A percentile compares a stretch with the other conserved stretches of the same genome.
Evolutionary conservation across 2,113 vertebrate species (phyloP).

Genomic region (Phasianus colchicus): DNA sequence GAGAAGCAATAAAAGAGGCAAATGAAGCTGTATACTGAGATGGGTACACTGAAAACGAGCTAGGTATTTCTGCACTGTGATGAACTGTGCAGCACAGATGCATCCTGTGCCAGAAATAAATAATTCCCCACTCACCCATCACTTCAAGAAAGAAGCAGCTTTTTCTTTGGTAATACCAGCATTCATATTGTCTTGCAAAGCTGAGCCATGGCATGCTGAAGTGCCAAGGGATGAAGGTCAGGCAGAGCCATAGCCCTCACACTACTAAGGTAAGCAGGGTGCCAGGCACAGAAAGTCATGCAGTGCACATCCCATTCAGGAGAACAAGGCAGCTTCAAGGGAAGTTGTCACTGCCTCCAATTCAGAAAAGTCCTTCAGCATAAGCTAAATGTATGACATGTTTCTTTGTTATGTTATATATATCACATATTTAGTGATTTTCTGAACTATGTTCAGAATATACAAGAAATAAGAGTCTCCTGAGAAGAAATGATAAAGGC

Average conservation of each 20-base stretch:
- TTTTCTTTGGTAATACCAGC: background rate
- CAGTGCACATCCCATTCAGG: accelerated
- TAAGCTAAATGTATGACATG: background rate
- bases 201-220: accelerated
- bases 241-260: background rate
- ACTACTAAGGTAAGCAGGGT: accelerated
- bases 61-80: background rate
- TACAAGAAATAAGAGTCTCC: background rate
- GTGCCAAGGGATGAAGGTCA: background rate
- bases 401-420: background rate
- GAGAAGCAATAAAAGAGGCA: background rate
- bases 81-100: background rate
- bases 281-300: background rate
- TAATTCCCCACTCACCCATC: background rate
- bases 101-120: background rate
- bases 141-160: background rate
- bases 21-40: background rate
- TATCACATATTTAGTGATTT: background rate
- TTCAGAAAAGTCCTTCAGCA: background rate
- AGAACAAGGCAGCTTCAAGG: background rate
- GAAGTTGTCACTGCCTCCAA: background rate
- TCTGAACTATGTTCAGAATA: background rate
- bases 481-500: background rate
- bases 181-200: background rate
- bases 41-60: background rate